Evolutionary conservation across 1,140 invertebrate genomes (phyloP), one percentile per base, ranked within the genome.

Genomic region (Eumaeus atala): DNA sequence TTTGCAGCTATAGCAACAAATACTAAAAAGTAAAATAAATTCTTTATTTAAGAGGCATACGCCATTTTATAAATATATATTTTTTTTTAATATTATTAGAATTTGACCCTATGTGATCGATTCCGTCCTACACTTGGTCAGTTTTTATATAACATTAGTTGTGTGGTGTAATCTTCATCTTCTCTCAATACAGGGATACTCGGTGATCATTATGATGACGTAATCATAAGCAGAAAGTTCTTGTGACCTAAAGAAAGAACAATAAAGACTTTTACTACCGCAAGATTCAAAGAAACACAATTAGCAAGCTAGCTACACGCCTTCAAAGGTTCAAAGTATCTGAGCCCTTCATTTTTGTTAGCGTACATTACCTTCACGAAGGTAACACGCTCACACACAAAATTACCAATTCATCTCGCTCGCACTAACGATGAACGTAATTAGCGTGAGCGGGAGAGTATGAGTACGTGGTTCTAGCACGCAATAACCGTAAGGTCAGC

Each of bases 261-360:
- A 28, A 35, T 28, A 34, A 14, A 50, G 48, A 9, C n/a, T 50
- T 50, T 50, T 50, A 28, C 28, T 50, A 28, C 48, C 35, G 12
- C 33, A 50, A 50, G 37, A 11, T n/a, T 38, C 36, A 37, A 38
- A n/a, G 17, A 37, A 34, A 42, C 44, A 54, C 33, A 54, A 54
- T 54, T 54, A 54, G 51, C 51, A 33, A 80, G 70, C 76, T 72
- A 74, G 57, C 63, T 64, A 73, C 73, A 69, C 61, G 74, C 80
- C 78, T 86, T 84, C 77, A 70, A 77, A 74, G 69, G 71, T 69
- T 77, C 69, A 67, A 80, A 78, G 62, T 70, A 58, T 69, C 61
- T 70, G 70, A 76, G 83, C 83, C 83, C 83, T 86, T 86, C 79
- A 76, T 83, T 84, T 86, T 86, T 68, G 81, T 86, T 86, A 86